A percentile compares a stretch with the other conserved stretches of the same genome.
These are phyloP conservation scores for Reinhardtius hippoglossoides DNA, from an alignment of 2,113 vertebrate genomes.

Conservation along the genomic window DNA sequence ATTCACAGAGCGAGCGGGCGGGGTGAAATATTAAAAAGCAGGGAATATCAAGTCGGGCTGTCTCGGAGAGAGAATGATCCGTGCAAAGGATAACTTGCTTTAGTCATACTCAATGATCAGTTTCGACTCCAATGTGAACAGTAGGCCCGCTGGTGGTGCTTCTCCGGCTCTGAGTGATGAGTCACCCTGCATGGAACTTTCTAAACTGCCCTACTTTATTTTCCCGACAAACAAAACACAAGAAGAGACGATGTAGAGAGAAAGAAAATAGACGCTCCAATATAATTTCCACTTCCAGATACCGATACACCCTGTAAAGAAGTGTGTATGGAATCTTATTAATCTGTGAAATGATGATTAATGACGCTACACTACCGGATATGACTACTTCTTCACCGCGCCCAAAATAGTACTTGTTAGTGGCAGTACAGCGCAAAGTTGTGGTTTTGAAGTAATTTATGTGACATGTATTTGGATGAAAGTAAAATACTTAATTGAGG, in stretches of 20 bases:
- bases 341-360: too few relatives aligned
- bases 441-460: too few relatives aligned
- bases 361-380: too few relatives aligned
- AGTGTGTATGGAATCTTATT: too few relatives aligned
- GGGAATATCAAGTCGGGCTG: constrained; percentile 1
- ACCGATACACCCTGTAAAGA: too few relatives aligned
- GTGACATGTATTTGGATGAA: too few relatives aligned
- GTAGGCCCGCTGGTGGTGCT: constrained; percentile 17
- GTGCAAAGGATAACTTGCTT: constrained; percentile 32
- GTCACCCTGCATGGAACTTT: constrained; percentile 32
- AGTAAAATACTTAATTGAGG: too few relatives aligned
- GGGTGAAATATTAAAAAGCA: constrained; percentile 50
- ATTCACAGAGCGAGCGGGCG: not conserved
- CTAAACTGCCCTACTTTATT: constrained; percentile 40
- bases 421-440: too few relatives aligned
- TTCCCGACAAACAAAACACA: not conserved
- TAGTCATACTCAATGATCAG: constrained; percentile 31
- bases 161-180: constrained; percentile 32
- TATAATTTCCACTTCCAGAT: not conserved
- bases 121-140: constrained; percentile 34
- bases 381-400: too few relatives aligned
- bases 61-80: constrained; percentile 38
- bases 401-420: too few relatives aligned
- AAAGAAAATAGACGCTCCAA: not conserved
- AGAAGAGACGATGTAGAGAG: not conserved